Base-by-base conservation (phyloP, 2,888 invertebrate genomes). In the Scelioninae gen. 1 region DNA sequence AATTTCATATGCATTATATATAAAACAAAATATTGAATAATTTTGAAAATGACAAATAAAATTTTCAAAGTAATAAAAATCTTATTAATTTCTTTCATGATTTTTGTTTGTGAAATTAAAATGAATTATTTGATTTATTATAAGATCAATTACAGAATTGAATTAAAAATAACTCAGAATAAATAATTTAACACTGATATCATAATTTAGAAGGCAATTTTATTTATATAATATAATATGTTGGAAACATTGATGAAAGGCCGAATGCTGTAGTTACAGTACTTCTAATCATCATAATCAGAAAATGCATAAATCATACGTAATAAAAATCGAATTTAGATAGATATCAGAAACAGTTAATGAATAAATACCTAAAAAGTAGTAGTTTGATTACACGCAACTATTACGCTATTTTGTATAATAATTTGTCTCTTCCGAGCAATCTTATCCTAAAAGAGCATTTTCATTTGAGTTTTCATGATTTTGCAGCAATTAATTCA, bases 211-310 rank as follows among this genome's bases (percentile, higher is more conserved):
- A 68, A 43, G 66, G 43, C 43, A 55, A 31, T 68, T 68, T 68
- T 68, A 68, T 68, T 66, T 10, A 53, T 68, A n/a, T 49, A 55
- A 55, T 40, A 16, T 68, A 68, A 68, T 43, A 68, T 43, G 38
- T 53, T 66, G 66, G 55, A 68, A 49, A 68, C 66, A 68, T 43
- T 68, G 43, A 68, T 68, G 43, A 68, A 68, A 68, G 55, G 15
- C 43, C 31, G 43, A 55, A 31, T 55, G 13, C 40, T 40, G 29
- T 53, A 10, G n/a, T 47, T 49, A 45, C 66, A 40, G n/a, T 40
- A 68, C 10, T 9, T 55, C 43, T 68, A 43, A 31, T 43, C 40
- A 43, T n/a, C 38, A n/a, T 15, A 63, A 51, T 16, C 13, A 40
- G 13, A 32, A 11, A 9, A 49, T 6, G 3, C 4, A 23, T 11